Evolutionary conservation across 2,113 vertebrate genomes (phyloP), one percentile per base, ranked within the genome.

Genomic region (Cyprinus carpio): DNA sequence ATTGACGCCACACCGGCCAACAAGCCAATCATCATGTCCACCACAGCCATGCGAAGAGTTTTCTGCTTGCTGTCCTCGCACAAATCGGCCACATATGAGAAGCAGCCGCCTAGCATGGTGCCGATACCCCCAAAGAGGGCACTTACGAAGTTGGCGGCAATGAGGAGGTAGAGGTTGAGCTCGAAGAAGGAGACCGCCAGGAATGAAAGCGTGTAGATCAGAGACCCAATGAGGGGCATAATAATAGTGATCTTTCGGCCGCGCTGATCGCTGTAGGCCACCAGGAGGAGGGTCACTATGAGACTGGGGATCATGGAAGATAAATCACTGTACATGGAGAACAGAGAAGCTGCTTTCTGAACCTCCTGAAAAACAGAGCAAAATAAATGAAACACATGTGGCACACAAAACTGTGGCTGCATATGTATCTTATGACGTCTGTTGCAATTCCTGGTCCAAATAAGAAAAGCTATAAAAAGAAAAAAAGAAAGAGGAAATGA

Each of bases 1-100:
- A 99, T 87, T 6, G 96, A 92, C 8, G 96, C 96, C 69, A 96
- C 82, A 0, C 97, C 97, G 6, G 96, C 95, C 1, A 97, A 87
- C 65, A 98, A 72, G 56, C 98, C 98, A 7, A 96, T 93, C 90
- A 97, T 92, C 93, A 97, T 96, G 90, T 99, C 98, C 60, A 97
- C 34, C 27, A 95, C 91, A 0, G 97, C 97, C 92, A 99, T 98
- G 71, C 96, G 96, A 2, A 96, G 90, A 0, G 95, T 98, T 92
- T 95, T 99, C 84, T 96, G 94, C 27, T 90, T 95, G 13, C 93
- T 90, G 27, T 96, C 94, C 0, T 94, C 90, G 37, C 95, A 96
- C 27, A 95, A 86, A 29, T 99, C 98, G 0, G 96, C 96, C 78
- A 98, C 90, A 58, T 97, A 99, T 74, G 98, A 95, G 83, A 98